Base-by-base conservation (phyloP, 2,888 invertebrate species). In the Campaea margaritaria region DNA sequence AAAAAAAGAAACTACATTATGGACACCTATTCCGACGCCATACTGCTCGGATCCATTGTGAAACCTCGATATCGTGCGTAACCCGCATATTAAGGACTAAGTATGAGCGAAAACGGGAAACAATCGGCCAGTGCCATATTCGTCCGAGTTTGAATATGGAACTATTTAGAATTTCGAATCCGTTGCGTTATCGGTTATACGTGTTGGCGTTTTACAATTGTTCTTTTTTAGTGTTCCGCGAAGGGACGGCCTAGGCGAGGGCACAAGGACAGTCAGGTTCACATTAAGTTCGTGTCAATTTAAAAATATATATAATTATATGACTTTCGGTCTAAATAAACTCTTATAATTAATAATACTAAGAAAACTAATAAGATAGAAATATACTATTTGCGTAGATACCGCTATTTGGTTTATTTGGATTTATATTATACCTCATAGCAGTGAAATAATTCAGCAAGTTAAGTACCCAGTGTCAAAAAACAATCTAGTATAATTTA, bases 131-230 rank as follows among this genome's bases (percentile, higher is more conserved):
- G 81, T 85, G 84, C 91, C 91, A 91, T 91, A 90, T 91, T 88
- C 85, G 90, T 83, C 87, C 87, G 85, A 87, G 90, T 83, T 89
- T 88, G 86, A 87, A 87, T 87, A 89, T 89, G 86, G 88, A 89
- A 91, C 90, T 92, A 91, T 91, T 92, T 92, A 89, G 91, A 91
- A 91, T 91, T 91, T 91, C 86, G 91, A 91, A 91, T 90, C 89
- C 91, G 91, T 91, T 90, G 86, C 87, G 89, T 90, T 91, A 91
- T 90, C 87, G 91, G 79, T 71, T 81, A 78, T 82, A 90, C 91
- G 90, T 89, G 91, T 84, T 85, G 85, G 85, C 86, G 84, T 88
- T 89, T 87, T 84, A 83, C 86, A 86, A 89, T 89, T 89, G 90
- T 89, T 87, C 83, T 83, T 85, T 83, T 81, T 75, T 71, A 65